Evolutionary conservation across 2,888 invertebrate species (phyloP).

Genomic region (Ophion ellenae): DNA sequence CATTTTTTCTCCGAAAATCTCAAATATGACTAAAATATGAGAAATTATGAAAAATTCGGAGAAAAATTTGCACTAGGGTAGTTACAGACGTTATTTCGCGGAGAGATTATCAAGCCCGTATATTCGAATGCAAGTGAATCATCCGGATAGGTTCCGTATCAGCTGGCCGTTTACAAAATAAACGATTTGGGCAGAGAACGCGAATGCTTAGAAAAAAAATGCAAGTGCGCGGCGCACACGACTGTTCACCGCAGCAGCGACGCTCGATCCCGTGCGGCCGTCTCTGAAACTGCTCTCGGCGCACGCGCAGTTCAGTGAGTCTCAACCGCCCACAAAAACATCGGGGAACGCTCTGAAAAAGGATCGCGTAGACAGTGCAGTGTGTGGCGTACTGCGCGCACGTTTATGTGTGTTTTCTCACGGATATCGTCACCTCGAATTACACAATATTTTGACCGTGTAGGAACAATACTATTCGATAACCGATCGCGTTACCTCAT

Average conservation of each 20-base stretch:
- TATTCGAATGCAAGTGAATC: no score
- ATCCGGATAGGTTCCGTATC: no score
- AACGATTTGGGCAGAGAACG: no score
- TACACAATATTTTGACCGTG: conserved; percentile 57
- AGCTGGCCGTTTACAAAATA: no score
- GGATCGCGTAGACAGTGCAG: conserved; percentile 18
- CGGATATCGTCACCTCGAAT: conserved; percentile 39
- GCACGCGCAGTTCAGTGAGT: conserved; percentile 27
- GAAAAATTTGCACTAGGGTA: no score
- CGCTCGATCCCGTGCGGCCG: not conserved
- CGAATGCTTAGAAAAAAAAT: no score
- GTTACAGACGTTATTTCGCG: no score
- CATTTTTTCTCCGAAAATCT: no score
- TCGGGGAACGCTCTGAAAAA: conserved; percentile 21
- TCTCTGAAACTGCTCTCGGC: not conserved
- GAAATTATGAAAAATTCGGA: no score
- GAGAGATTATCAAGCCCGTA: no score
- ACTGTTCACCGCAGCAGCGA: not conserved
- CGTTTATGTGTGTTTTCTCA: not conserved
- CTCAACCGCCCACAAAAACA: conserved; percentile 45
- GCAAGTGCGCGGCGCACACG: not conserved
- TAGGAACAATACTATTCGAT: conserved; percentile 25
- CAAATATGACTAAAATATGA: no score
- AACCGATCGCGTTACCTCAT: not conserved
- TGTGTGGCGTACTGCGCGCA: conserved; percentile 28